phyloP scores from a whole-genome alignment of 2,113 vertebrate genomes.

The Lipophrys pholis region DNA sequence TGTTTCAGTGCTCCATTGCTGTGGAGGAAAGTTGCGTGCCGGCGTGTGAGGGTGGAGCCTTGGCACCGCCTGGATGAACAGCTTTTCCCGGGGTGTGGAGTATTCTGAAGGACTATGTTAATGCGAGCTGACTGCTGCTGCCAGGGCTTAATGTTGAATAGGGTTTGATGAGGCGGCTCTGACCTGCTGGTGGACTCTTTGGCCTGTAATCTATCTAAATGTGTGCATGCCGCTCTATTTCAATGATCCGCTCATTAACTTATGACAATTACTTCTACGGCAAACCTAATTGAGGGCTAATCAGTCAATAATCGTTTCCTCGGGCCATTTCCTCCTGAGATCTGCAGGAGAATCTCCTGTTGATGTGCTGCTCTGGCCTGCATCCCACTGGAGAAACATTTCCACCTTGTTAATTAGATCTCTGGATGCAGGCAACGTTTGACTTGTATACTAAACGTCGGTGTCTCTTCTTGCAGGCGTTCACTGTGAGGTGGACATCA shows the following conservation, averaged over 20 bases:
- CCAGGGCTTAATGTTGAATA: conserved; percentile 46
- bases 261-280: not conserved
- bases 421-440: too few species aligned
- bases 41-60: conserved; percentile 8
- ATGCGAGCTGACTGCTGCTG: conserved; percentile 66
- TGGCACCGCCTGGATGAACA: conserved; percentile 25
- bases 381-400: too few species aligned
- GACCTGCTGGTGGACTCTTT: not conserved
- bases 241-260: too few species aligned
- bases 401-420: too few species aligned
- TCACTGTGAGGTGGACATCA: conserved; percentile 88
- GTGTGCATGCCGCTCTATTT: not conserved
- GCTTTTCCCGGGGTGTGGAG: conserved; percentile 48
- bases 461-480: conserved; percentile 78
- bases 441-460: too few species aligned
- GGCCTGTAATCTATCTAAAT: not conserved
- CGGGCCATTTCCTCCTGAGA: conserved; percentile 33
- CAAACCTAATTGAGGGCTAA: conserved; percentile 21
- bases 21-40: conserved; percentile 8
- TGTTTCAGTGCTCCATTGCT: conserved; percentile 15
- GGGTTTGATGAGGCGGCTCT: conserved; percentile 8
- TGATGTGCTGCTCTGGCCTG: not conserved
- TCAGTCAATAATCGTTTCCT: conserved; percentile 33
- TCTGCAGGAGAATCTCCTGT: not conserved
- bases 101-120: conserved; percentile 51